These are phyloP conservation scores for Alligator mississippiensis DNA, from an alignment of 2,113 vertebrate genomes.

Conservation along the genomic window DNA sequence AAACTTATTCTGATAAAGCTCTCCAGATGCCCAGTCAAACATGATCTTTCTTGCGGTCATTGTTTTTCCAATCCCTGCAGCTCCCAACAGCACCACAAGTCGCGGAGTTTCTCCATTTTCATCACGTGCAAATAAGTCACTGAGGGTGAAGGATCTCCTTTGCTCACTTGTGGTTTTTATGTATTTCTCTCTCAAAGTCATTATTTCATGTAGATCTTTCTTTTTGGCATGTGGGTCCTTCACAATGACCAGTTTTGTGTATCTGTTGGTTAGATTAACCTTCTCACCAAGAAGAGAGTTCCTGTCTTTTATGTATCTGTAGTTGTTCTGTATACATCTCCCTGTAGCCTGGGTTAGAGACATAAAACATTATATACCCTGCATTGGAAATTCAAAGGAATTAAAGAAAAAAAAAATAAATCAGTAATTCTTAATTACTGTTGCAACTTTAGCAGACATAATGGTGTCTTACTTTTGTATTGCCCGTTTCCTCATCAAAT, in stretches of 20 bases:
- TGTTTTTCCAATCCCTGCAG: conserved; percentile 59
- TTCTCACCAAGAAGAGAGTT: not conserved
- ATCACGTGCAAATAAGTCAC: conserved; percentile 19
- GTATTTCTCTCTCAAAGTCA: not conserved
- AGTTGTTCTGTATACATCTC: not conserved
- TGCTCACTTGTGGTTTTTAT: not conserved
- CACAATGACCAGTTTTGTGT: not conserved
- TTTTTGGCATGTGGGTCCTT: not conserved
- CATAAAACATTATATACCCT: too few species aligned
- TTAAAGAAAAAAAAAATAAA: too few species aligned
- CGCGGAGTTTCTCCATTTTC: not conserved
- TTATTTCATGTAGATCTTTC: not conserved
- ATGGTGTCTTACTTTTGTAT: too few species aligned
- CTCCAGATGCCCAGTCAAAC: conserved; percentile 33
- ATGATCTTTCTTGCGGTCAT: conserved; percentile 32
- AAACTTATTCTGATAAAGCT: conserved; percentile 47
- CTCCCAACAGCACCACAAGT: conserved; percentile 36
- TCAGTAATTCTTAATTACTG: too few species aligned
- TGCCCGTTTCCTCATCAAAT: too few species aligned
- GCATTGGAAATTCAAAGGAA: too few species aligned
- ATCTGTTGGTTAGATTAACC: not conserved
- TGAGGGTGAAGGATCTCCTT: not conserved
- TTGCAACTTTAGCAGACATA: too few species aligned
- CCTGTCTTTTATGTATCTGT: not conserved
- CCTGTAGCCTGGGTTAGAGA: not conserved